Evolutionary conservation across 2,888 invertebrate genomes (phyloP), one percentile per base, ranked within the genome.

Genomic region (Drosophila birchii): DNA sequence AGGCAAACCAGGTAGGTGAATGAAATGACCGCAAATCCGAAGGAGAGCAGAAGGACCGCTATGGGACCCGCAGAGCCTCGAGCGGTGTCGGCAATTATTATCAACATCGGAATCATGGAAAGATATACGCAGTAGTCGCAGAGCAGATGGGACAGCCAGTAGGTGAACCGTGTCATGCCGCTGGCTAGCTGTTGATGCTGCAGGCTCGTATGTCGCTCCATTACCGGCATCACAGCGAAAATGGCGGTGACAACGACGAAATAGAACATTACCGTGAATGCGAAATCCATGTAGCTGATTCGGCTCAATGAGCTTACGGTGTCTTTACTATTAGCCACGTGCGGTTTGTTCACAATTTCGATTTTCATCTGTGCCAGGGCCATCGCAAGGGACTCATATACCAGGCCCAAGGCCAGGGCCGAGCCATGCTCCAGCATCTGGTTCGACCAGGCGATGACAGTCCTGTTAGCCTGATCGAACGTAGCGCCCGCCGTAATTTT

Each of bases 101-200:
- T 0, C 0, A 79, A 8, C 3, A 49, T 6, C 0, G 39, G 0
- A 2, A 64, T 16, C 11, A 74, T 39, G 2, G 51, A 0, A 16
- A 75, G 3, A 45, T 34, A 82, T 8, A 75, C 5, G 1, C 57
- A 5, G 14, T 26, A 58, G 44, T 90, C 90, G 61, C 78, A 96
- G 0, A 95, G 32, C n/a, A 95, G 94, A 0, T 95, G 94, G 0
- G 95, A 94, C 6, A 94, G 80, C 97, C 97, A 97, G 92, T 95
- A 95, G 16, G 94, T 94, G 0, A 92, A 90, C 0, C 95, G 94
- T 71, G 94, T 94, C 0, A 95, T 94, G 1, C 96, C 96, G 2
- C 95, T 95, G 0, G 96, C 95, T 75, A 95, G 94, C 88, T 96
- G 96, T 26, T 96, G 92, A 62, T 96, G 94, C 86, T 96, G 96